Evolutionary conservation across 2,113 vertebrate genomes (phyloP).

Genomic region (Petrocephalus microphthalmus): DNA sequence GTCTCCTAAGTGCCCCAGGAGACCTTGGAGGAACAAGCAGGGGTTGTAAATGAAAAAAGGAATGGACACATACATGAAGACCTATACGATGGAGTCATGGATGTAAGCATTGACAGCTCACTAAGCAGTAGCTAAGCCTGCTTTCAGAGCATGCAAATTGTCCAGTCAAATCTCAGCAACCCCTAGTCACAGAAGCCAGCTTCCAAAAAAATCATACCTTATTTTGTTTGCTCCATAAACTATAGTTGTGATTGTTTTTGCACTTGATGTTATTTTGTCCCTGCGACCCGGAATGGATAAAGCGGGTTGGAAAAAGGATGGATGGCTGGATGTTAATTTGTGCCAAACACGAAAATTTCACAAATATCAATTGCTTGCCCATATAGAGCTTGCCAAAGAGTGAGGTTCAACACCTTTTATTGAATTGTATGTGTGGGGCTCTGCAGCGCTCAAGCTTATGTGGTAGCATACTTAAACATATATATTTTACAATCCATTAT

Average conservation of each 20-base stretch:
- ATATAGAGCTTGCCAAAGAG: not conserved
- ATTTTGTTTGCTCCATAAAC: not conserved
- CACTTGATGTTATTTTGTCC: not conserved
- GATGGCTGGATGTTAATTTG: not conserved
- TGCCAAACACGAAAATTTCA: not conserved
- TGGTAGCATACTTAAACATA: not conserved
- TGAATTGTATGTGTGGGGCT: not conserved
- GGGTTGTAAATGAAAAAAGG: constrained; percentile 7
- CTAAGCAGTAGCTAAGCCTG: not conserved
- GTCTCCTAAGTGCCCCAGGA: not conserved
- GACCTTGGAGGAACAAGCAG: not conserved
- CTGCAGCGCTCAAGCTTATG: not conserved
- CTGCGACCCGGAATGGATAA: no score
- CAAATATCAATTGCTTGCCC: not conserved
- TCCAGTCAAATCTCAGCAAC: not conserved
- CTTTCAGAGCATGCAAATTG: not conserved
- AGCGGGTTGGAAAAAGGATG: no score
- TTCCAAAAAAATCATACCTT: not conserved
- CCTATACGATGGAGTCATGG: not conserved
- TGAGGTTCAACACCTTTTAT: not conserved
- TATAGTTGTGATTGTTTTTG: not conserved
- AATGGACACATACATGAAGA: constrained; percentile 2
- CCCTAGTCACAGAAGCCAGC: not conserved
- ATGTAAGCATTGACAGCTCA: not conserved
- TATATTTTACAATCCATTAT: not conserved